Conservation (phyloP, 2,797 vertebrate species). For the Acipenser ruthenus region DNA sequence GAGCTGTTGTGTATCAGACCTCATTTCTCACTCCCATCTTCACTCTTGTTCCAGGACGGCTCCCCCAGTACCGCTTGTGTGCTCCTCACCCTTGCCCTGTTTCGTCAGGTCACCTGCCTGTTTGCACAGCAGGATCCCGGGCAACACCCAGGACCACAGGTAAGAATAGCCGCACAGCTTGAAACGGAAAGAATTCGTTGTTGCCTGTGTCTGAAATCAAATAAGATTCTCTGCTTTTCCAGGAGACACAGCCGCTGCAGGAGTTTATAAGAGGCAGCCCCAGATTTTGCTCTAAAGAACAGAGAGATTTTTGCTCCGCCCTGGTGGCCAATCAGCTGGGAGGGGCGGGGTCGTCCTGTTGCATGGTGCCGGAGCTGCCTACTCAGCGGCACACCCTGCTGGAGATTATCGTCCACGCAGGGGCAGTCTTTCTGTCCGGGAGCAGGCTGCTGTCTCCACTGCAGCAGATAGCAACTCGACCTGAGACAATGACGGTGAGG, state of each 20-base stretch:
- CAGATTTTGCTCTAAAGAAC: not conserved
- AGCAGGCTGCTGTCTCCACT: conserved; percentile 42
- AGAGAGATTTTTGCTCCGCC: conserved; percentile 39
- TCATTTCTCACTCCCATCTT: not conserved
- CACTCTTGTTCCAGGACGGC: conserved; percentile 27
- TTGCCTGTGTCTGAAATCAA: no score
- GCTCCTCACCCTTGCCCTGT: conserved; percentile 46
- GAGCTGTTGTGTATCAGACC: no score
- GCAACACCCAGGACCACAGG: conserved; percentile 32
- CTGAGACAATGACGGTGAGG: conserved; percentile 39
- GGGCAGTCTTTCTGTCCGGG: conserved; percentile 42
- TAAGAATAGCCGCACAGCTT: conserved; percentile 18
- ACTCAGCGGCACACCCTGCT: conserved; percentile 36
- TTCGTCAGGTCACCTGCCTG: conserved; percentile 47
- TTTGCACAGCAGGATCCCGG: conserved; percentile 28
- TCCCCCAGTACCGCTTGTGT: conserved; percentile 19
- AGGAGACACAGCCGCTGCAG: conserved; percentile 8
- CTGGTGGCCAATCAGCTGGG: conserved; percentile 43
- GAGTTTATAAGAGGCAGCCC: conserved; percentile 29
- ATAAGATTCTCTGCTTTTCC: no score
- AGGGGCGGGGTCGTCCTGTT: conserved; percentile 24
- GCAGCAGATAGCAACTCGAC: conserved; percentile 38
- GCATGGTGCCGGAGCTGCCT: not conserved
- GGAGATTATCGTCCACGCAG: conserved; percentile 57
- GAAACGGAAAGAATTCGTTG: not conserved